phyloP scores from a whole-genome alignment of 2,888 invertebrate species.

The Micropterix aruncella region DNA sequence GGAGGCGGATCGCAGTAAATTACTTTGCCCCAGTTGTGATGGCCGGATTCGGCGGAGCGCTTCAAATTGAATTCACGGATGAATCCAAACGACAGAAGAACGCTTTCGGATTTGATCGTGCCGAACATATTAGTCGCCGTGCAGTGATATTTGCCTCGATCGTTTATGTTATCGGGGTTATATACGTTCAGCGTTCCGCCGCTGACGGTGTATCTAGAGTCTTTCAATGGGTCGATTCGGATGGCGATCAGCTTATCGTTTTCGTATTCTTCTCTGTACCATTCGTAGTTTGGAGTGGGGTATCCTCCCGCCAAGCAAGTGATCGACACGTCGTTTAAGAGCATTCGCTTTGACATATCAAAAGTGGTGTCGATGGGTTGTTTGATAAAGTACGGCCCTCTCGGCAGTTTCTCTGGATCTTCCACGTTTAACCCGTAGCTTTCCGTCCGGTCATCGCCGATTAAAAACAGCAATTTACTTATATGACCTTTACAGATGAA shows the following conservation, averaged over 20 bases:
- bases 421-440: conserved; percentile 75
- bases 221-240: conserved; percentile 62
- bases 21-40: conserved; percentile 89
- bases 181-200: conserved; percentile 86
- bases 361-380: conserved; percentile 76
- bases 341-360: conserved; percentile 57
- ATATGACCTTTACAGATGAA: conserved; percentile 84
- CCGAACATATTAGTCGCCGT: conserved; percentile 84
- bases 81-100: conserved; percentile 75
- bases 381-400: conserved; percentile 78
- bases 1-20: conserved; percentile 88
- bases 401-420: conserved; percentile 67
- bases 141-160: conserved; percentile 85
- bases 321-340: conserved; percentile 60
- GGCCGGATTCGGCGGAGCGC: conserved; percentile 68
- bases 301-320: conserved; percentile 77
- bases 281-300: conserved; percentile 79
- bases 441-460: conserved; percentile 63
- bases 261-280: conserved; percentile 80
- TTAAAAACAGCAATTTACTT: conserved; percentile 52
- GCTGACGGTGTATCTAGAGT: conserved; percentile 69
- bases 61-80: conserved; percentile 85
- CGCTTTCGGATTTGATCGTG: conserved; percentile 76
- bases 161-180: conserved; percentile 64
- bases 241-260: conserved; percentile 59